Evolutionary conservation across 2,797 vertebrate species (phyloP).

Genomic region (Pseudopleuronectes americanus): DNA sequence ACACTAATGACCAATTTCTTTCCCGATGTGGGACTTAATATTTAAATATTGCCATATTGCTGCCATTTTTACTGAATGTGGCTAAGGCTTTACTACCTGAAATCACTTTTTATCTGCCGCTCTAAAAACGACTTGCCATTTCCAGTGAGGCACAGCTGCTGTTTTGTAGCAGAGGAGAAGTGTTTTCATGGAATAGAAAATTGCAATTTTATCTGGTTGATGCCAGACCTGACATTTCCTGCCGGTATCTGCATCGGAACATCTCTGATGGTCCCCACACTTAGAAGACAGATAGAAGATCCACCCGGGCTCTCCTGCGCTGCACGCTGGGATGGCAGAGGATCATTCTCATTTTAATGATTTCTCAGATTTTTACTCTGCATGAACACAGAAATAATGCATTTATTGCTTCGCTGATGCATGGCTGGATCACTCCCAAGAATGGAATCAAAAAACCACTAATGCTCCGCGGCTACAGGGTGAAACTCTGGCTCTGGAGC

Average conservation of each 20-base stretch:
- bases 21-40: too few relatives aligned
- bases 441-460: constrained; percentile 11
- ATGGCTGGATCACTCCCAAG: constrained; percentile 6
- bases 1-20: not conserved
- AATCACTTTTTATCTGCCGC: too few relatives aligned
- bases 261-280: not conserved
- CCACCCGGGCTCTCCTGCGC: not conserved
- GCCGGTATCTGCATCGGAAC: too few relatives aligned
- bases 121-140: too few relatives aligned
- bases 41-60: too few relatives aligned
- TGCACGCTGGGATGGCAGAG: not conserved
- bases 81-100: too few relatives aligned
- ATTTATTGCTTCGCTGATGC: constrained; percentile 7
- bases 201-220: too few relatives aligned
- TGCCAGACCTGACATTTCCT: too few relatives aligned
- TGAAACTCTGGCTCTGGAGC: constrained; percentile 22
- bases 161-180: too few relatives aligned
- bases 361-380: constrained; percentile 11
- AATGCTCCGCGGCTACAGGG: constrained; percentile 10
- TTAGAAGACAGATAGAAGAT: constrained; percentile 3
- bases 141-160: too few relatives aligned
- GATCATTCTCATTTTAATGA: not conserved
- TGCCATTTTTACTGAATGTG: too few relatives aligned
- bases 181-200: too few relatives aligned
- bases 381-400: not conserved